phyloP scores from a whole-genome alignment of 1,140 invertebrate species.

The Amyelois transitella region DNA sequence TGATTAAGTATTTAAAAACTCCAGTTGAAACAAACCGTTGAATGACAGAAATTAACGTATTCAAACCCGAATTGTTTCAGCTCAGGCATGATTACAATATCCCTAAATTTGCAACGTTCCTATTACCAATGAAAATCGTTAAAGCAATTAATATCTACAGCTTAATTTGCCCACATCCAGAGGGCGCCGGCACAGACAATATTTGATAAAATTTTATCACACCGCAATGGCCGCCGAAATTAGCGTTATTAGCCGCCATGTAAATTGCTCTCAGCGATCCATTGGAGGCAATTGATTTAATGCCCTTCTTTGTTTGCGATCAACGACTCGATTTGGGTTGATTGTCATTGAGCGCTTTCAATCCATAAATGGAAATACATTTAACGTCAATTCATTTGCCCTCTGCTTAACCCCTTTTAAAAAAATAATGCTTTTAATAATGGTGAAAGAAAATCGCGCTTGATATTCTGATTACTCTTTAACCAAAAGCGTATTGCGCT shows the following conservation, averaged over 20 bases:
- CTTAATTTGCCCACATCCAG: neutral
- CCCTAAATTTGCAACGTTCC: neutral
- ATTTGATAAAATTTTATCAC: slow-evolving; percentile 69
- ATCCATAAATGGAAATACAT: neutral
- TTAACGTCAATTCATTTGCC: neutral
- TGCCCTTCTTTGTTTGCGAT: slow-evolving; percentile 47
- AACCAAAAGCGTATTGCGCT: too few relatives aligned
- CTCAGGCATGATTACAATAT: neutral
- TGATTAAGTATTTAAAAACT: too few relatives aligned
- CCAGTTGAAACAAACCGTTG: too few relatives aligned
- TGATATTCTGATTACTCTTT: too few relatives aligned
- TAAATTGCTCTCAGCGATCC: slow-evolving; percentile 54
- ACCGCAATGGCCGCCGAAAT: slow-evolving; percentile 50
- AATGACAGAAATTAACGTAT: too few relatives aligned
- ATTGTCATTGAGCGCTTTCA: slow-evolving; percentile 1
- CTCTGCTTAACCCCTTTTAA: neutral
- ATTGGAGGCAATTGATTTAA: slow-evolving; percentile 65
- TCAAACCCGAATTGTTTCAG: too few relatives aligned
- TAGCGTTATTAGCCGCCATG: slow-evolving; percentile 60
- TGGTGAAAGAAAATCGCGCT: neutral
- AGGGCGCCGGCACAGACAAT: slow-evolving; percentile 23
- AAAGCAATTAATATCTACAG: neutral
- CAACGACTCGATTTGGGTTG: slow-evolving; percentile 13
- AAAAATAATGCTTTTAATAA: slow-evolving; percentile 11
- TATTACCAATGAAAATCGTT: neutral